Conservation (phyloP, 37 sponge, comb jelly and placozoan genomes). For the Bolinopsis microptera region DNA sequence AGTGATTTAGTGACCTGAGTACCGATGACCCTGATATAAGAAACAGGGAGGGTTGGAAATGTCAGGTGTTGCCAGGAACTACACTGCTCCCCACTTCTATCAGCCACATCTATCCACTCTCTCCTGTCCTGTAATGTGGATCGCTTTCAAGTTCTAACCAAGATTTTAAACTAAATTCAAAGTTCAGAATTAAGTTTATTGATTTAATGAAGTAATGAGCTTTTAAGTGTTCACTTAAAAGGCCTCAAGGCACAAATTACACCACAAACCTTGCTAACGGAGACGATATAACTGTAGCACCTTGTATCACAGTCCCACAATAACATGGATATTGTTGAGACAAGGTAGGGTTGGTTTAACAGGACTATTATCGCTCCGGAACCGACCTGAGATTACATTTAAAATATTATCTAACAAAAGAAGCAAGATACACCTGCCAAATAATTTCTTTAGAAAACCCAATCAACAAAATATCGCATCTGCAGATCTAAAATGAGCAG, state of each 20-base stretch:
- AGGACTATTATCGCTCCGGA: conserved; percentile 83
- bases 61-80: conserved; percentile 85
- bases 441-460: too few relatives aligned
- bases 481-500: too few relatives aligned
- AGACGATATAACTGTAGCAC: conserved; percentile 69
- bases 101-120: conserved; percentile 55
- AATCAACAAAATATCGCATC: too few relatives aligned
- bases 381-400: conserved; percentile 49
- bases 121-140: conserved; percentile 30
- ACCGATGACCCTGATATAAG: conserved; percentile 89
- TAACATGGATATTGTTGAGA: conserved; percentile 85
- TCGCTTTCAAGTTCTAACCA: too few relatives aligned
- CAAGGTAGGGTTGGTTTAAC: conserved; percentile 80
- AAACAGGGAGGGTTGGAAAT: conserved; percentile 76
- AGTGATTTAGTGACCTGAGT: too few relatives aligned
- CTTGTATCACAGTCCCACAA: conserved; percentile 93
- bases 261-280: conserved; percentile 61
- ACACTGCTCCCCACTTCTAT: conserved; percentile 30
- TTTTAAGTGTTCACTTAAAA: too few relatives aligned
- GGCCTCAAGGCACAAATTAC: too few relatives aligned
- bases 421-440: too few relatives aligned
- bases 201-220: too few relatives aligned
- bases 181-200: too few relatives aligned
- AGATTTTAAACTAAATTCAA: too few relatives aligned
- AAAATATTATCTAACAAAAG: too few relatives aligned